Percentiles rank a stretch among this genome's conserved stretches.
Evolutionary conservation across 2,797 vertebrate species (phyloP).

Genomic region (Syngnathus rostellatus): DNA sequence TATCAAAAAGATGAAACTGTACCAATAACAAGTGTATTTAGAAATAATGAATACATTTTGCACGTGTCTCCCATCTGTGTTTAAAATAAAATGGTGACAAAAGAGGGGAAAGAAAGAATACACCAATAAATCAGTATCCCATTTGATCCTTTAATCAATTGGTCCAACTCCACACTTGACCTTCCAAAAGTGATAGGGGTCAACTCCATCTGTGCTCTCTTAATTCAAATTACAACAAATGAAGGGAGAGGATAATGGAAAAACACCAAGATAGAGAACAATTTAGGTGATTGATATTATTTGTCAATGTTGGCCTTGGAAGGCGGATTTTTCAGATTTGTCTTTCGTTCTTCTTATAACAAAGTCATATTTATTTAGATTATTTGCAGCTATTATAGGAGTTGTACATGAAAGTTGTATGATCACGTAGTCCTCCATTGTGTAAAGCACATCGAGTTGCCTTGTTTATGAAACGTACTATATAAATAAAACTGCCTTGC

Average conservation of each 20-base stretch:
- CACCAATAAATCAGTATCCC: constrained; percentile 47
- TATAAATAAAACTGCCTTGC: too few relatives aligned
- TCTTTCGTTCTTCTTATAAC: constrained; percentile 6
- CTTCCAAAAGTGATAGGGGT: constrained; percentile 35
- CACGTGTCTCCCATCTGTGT: constrained; percentile 12
- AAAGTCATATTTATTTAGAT: neutral
- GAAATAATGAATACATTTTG: neutral
- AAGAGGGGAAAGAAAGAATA: constrained; percentile 11
- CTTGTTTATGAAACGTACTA: too few relatives aligned
- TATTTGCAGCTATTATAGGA: constrained; percentile 2
- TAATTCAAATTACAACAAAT: constrained; percentile 28
- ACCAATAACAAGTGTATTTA: neutral
- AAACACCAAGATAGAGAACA: constrained; percentile 2
- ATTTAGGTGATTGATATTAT: neutral
- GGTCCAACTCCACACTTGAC: constrained; percentile 41
- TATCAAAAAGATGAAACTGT: too few relatives aligned
- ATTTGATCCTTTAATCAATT: constrained; percentile 43
- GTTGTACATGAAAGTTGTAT: constrained; percentile 5
- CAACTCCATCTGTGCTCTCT: constrained; percentile 41
- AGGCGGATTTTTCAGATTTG: neutral
- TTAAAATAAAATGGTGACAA: constrained; percentile 17
- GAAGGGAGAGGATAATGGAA: constrained; percentile 26
- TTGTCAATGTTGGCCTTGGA: neutral
- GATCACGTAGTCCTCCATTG: too few relatives aligned
- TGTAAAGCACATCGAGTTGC: too few relatives aligned